Evolutionary conservation across 2,113 vertebrate genomes (phyloP), one percentile per base, ranked within the genome.

Genomic region (Chloropsis cyanopogon): DNA sequence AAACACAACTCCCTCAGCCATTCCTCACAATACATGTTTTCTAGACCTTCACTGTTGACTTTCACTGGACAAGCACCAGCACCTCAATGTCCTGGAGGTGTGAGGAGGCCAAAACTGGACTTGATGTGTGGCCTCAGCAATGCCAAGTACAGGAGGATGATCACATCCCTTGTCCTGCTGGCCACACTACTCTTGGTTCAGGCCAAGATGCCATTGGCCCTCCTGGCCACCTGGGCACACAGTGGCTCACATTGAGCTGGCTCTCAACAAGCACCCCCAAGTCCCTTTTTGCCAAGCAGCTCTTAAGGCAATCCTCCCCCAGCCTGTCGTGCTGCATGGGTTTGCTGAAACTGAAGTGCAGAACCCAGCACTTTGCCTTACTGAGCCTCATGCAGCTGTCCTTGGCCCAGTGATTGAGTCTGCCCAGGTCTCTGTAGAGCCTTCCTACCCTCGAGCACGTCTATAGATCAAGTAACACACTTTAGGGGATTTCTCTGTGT

Each of bases 391-490:
- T 28, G 39, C 22, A 31, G 22, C 6, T 11, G 9, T 33, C 22
- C 41, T 64, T 12, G 14, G 41, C 41, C 6, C n/a, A 39, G 1
- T 26, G 22, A 46, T 13, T 0, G 4, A 33, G n/a, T 11, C 41
- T 64, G 57, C 14, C 22, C 11, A 33, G 28, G 18, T 13, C 22
- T 63, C 47, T 46, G 22, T 14, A 47, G 28, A 28, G n/a, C 15
- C 24, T 21, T 47, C 41, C 12, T 47, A 2, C 28, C 12, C 28
- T 35, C 0, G 0, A 71, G 31, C 2, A 63, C 37, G 1, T 77
- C 46, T 15, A 2, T 8, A 16, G 33, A 39, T 28, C 56, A 46
- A 28, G 23, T 39, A n/a, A 14, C 23, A 15, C 41, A 10, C 12
- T 29, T 41, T 19, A 53, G 33, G 28, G 31, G 8, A 15, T 66